Evolutionary conservation across 2,888 invertebrate species (phyloP), one percentile per base, ranked within the genome.

Genomic region (Macropis europaea): DNA sequence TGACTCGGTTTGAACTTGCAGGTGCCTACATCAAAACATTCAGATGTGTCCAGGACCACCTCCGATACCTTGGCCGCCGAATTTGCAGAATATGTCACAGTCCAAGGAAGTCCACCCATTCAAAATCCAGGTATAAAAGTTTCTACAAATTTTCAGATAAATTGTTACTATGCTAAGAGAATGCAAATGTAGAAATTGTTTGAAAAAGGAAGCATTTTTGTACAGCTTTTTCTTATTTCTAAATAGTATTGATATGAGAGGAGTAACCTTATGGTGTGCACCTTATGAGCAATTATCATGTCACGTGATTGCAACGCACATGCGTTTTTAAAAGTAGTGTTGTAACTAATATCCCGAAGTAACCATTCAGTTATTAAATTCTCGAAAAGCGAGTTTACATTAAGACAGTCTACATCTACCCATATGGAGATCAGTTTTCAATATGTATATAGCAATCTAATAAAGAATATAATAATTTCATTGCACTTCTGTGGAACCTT

Each of bases 11-110:
- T 50, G 4, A 77, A 77, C 26, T 77, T 83, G 2, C 84, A 86
- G 47, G 89, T 91, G 45, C 83, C 87, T 30, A 76, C 86, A 7
- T 81, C 86, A 11, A 90, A 91, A 30, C 96, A 96, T 90, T 93
- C 95, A 77, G 94, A 95, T 85, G 95, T 96, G 26, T 95, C 95
- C 40, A 92, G 96, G 74, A 96, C 96, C 2, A 93, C 94, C 24
- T 96, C 96, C 53, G 96, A 96, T 89, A 97, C 97, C 1, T 92
- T 97, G 84, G 95, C 94, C 9, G 95, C 95, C 2, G 97, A 97
- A 90, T 96, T 95, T 88, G 95, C 95, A 11, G 96, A 96, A 87
- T 96, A 96, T 88, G 94, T 96, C 81, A 94, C 94, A 56, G 91
- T 93, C 50, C 87, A 88, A 40, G 85, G 76, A 59, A 84, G 82